Conservation (phyloP, 2,113 vertebrate genomes). For the Platysternon megacephalum region DNA sequence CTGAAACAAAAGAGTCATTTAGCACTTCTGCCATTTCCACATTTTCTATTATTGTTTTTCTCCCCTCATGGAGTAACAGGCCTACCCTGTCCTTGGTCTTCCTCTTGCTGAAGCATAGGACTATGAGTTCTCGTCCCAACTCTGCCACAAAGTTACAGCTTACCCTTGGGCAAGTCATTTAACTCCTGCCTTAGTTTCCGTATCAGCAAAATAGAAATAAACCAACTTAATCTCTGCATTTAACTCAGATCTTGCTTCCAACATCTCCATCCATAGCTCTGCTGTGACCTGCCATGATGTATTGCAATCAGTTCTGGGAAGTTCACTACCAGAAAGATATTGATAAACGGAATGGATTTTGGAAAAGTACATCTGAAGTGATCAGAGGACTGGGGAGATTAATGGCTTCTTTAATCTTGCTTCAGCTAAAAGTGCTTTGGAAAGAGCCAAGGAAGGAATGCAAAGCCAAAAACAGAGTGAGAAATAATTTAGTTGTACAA, state of each 20-base stretch:
- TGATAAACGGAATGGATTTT: not conserved
- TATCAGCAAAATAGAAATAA: not conserved
- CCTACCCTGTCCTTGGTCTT: too few species aligned
- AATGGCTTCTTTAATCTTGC: not conserved
- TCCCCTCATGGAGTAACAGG: too few species aligned
- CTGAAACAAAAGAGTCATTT: too few species aligned
- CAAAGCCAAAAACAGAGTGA: not conserved
- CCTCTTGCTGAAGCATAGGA: too few species aligned
- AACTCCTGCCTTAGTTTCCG: not conserved
- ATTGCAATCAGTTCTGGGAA: not conserved
- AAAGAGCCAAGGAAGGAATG: not conserved
- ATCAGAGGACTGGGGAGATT: not conserved
- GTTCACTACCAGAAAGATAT: not conserved
- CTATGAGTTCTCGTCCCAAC: too few species aligned
- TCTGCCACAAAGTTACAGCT: not conserved
- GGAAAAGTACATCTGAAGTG: not conserved
- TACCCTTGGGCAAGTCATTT: not conserved
- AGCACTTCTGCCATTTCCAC: too few species aligned
- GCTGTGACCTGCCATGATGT: not conserved
- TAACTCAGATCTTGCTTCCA: not conserved
- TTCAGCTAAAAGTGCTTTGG: not conserved
- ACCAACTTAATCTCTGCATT: not conserved
- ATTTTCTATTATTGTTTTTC: too few species aligned
- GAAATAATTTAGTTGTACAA: not conserved
- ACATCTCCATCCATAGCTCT: not conserved